Evolutionary conservation across 2,113 vertebrate species (phyloP).

Genomic region (Abramis brama): DNA sequence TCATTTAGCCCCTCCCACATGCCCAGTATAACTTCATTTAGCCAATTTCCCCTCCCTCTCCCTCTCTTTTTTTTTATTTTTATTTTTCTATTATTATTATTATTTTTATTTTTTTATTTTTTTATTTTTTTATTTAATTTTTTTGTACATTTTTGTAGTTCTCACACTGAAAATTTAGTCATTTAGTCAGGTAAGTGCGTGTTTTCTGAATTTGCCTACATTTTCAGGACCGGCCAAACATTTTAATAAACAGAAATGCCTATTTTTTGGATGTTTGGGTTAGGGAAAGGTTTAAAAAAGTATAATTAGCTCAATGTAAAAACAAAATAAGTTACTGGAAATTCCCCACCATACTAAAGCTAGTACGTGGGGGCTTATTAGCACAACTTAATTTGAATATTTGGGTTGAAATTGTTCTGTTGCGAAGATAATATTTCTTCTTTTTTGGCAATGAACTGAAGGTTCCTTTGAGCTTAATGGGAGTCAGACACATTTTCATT

Average conservation of each 20-base stretch:
- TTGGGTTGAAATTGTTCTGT: slow-evolving; percentile 11
- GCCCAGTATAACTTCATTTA: no score
- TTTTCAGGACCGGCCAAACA: not conserved
- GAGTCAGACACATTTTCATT: slow-evolving; percentile 25
- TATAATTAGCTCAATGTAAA: not conserved
- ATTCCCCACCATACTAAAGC: not conserved
- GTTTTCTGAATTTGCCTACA: not conserved
- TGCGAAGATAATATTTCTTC: not conserved
- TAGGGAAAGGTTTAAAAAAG: not conserved
- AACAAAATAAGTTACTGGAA: not conserved
- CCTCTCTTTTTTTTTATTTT: no score
- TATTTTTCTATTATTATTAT: no score
- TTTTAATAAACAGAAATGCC: not conserved
- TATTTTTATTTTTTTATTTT: no score
- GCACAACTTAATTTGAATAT: not conserved
- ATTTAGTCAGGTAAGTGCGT: no score
- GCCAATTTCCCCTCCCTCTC: no score
- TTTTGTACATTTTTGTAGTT: not conserved
- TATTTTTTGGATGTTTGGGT: not conserved
- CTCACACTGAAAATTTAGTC: no score
- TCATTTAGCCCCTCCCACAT: not conserved
- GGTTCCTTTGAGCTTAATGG: slow-evolving; percentile 14
- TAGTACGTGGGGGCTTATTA: not conserved
- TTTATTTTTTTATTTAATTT: no score
- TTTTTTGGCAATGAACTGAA: slow-evolving; percentile 6